Base-by-base conservation (phyloP, 1,140 invertebrate genomes). In the Philaenus spumarius region DNA sequence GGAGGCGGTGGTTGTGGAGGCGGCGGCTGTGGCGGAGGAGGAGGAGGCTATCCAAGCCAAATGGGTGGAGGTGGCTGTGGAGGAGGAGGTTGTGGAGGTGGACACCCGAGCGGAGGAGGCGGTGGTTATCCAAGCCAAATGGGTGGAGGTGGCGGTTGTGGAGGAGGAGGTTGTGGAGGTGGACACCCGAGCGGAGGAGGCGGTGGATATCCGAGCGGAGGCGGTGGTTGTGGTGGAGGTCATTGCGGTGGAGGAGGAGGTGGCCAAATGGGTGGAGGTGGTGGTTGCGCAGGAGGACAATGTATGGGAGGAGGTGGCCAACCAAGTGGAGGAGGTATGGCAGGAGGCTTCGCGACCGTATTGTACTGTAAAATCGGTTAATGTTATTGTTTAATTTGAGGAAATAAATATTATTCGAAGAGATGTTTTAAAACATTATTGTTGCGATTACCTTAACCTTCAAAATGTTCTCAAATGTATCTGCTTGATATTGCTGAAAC, bases 91-190 rank as follows among this genome's bases (percentile, higher is more conserved):
- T 5, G 48, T 11, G 20, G 34, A 20, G 48, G 48, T 34, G 30
- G 47, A 14, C n/a, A 30, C 19, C 14, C 6, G 6, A 24, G 43
- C 2, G 43, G 43, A 15, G 55, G 55, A 2, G 37, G 30, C 11
- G 48, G 56, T 3, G 17, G 26, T 20, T 17, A 30, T 26, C 45
- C 45, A 1, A 12, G 14, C 19, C 3, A 43, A 9, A 23, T 39
- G 14, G 34, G 54, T 5, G 23, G 30, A 19, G 45, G 43, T 12
- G 55, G 55, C n/a, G 35, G 46, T 23, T 35, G 56, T 14, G n/a
- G 58, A 2, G 19, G 50, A 20, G 58, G 58, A 3, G 15, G 26
- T 7, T 51, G 58, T 17, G 52, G 58, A 17, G n/a, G n/a, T n/a
- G n/a, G n/a, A n/a, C n/a, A n/a, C n/a, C n/a, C n/a, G n/a, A n/a